phyloP scores from a whole-genome alignment of 2,797 vertebrate species.

The Triplophysa yarkandensis region DNA sequence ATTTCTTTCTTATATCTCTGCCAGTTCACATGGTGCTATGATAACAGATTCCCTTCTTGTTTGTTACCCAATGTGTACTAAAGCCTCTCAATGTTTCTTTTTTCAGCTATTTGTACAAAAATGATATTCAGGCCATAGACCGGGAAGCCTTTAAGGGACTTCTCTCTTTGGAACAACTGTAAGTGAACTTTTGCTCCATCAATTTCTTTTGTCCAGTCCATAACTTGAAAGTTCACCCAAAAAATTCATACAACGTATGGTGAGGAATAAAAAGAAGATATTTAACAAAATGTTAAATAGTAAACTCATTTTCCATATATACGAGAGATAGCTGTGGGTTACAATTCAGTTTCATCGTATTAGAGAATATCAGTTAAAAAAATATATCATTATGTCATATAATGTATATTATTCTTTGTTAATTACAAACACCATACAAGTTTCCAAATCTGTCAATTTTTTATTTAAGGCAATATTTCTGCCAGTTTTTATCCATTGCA shows the following conservation, averaged over 20 bases:
- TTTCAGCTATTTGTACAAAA: conserved; percentile 99
- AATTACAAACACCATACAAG: no score
- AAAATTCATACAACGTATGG: not conserved
- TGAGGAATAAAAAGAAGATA: not conserved
- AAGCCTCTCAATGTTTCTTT: conserved; percentile 90
- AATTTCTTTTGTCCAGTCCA: conserved; percentile 47
- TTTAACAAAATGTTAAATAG: not conserved
- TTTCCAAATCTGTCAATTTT: no score
- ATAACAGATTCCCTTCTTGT: conserved; percentile 64
- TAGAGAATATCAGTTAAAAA: no score
- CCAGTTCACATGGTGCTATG: not conserved
- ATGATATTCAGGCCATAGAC: conserved; percentile 99
- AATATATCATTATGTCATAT: no score
- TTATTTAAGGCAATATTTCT: no score
- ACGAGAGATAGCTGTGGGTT: not conserved
- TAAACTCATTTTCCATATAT: not conserved
- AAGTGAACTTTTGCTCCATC: conserved; percentile 81
- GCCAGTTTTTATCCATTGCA: no score
- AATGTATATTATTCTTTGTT: no score
- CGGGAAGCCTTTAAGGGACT: conserved; percentile 99
- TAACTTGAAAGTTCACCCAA: not conserved
- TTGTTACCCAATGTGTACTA: conserved; percentile 71
- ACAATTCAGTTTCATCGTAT: not conserved
- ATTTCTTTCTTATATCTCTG: not conserved
- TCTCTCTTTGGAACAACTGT: conserved; percentile 99